Evolutionary conservation across 2,888 invertebrate species (phyloP).

Genomic region (Microctonus hyperodae): DNA sequence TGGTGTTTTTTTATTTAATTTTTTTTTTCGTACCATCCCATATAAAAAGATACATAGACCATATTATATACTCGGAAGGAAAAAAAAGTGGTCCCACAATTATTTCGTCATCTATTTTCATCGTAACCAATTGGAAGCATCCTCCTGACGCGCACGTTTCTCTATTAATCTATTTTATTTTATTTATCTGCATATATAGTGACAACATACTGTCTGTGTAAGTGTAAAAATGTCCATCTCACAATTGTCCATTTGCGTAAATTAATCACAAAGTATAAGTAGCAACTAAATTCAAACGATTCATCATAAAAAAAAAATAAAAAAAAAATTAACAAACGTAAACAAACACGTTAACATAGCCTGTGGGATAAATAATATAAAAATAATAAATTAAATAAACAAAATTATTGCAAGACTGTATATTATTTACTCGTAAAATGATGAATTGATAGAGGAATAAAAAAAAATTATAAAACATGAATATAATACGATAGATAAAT

Average conservation of each 20-base stretch:
- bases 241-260: not conserved
- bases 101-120: conserved; percentile 30
- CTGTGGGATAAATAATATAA: too few species aligned
- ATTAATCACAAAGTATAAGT: conserved; percentile 1
- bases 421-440: too few species aligned
- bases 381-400: too few species aligned
- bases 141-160: not conserved
- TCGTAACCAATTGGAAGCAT: conserved; percentile 19
- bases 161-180: conserved; percentile 10
- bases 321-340: too few species aligned
- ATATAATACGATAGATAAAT: not conserved
- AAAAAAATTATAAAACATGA: not conserved
- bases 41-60: not conserved
- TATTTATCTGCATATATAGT: not conserved
- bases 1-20: not conserved
- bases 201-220: not conserved
- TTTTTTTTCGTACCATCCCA: not conserved
- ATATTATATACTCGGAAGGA: not conserved
- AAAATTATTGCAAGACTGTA: too few species aligned
- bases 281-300: too few species aligned
- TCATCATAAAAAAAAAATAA: too few species aligned
- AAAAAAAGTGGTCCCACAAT: conserved; percentile 16
- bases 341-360: too few species aligned
- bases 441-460: not conserved
- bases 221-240: not conserved